These are phyloP conservation scores for Procambarus clarkii DNA, from an alignment of 1,140 invertebrate genomes.

Conservation along the genomic window DNA sequence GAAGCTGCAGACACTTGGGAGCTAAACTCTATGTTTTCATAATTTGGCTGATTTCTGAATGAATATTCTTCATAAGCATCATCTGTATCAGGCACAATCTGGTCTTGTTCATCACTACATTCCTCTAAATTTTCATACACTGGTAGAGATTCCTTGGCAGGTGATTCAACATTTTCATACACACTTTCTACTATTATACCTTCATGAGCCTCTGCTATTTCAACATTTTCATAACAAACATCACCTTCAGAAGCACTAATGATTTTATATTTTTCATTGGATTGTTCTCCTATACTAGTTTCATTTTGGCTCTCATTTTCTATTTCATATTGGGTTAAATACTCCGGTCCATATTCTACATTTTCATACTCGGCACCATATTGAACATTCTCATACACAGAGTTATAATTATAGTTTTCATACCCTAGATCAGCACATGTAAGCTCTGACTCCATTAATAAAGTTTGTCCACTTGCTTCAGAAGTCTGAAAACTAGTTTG, in stretches of 20 bases:
- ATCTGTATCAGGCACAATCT: conserved; percentile 59
- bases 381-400: conserved; percentile 63
- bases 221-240: conserved; percentile 37
- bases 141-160: conserved; percentile 48
- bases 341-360: conserved; percentile 64
- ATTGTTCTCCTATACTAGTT: conserved; percentile 26
- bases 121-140: conserved; percentile 66
- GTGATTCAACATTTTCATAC: conserved; percentile 67
- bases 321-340: conserved; percentile 43
- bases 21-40: conserved; percentile 70
- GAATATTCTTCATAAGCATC: conserved; percentile 71
- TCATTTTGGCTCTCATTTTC: conserved; percentile 16
- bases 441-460: conserved; percentile 32
- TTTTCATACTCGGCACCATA: conserved; percentile 72
- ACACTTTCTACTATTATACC: conserved; percentile 23
- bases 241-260: background rate
- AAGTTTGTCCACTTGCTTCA: conserved; percentile 39
- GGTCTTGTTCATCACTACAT: conserved; percentile 51
- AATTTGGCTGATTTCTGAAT: conserved; percentile 56
- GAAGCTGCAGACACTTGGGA: conserved; percentile 27
- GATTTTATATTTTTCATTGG: conserved; percentile 18
- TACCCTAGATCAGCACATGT: conserved; percentile 37
- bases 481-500: conserved; percentile 56
- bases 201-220: conserved; percentile 18
- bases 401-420: conserved; percentile 53